Evolutionary conservation across 2,888 invertebrate genomes (phyloP).

Genomic region (Stenichneumon culpator): DNA sequence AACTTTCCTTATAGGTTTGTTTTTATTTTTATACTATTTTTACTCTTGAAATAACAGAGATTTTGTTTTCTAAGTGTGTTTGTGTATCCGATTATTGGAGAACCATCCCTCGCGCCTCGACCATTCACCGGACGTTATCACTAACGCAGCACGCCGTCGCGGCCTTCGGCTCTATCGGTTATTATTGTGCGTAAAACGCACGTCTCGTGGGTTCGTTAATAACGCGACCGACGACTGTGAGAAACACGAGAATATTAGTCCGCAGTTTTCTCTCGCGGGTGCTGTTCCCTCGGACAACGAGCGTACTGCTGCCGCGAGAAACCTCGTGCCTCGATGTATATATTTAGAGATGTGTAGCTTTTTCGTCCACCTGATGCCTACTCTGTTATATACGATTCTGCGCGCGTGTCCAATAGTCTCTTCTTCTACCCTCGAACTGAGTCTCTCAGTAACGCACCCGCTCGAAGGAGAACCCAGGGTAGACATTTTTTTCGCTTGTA

Average conservation of each 20-base stretch:
- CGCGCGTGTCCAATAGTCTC: conserved; percentile 40
- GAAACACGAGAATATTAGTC: conserved; percentile 27
- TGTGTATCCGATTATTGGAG: neutral
- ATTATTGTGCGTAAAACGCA: neutral
- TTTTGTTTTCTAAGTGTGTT: neutral
- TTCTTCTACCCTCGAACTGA: conserved; percentile 21
- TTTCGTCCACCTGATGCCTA: conserved; percentile 69
- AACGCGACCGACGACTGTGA: neutral
- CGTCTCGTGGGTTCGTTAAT: conserved; percentile 4
- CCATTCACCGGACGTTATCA: conserved; percentile 34
- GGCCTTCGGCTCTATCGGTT: neutral
- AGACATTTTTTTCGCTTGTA: neutral
- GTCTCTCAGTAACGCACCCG: conserved; percentile 28
- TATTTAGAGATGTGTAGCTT: conserved; percentile 76
- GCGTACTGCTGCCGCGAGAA: conserved; percentile 61
- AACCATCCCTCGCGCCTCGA: conserved; percentile 9
- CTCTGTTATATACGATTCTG: conserved; percentile 62
- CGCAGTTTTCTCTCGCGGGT: neutral
- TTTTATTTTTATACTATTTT: neutral
- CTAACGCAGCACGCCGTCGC: conserved; percentile 8
- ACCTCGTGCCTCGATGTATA: conserved; percentile 79
- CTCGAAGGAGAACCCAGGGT: neutral
- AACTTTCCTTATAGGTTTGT: neutral
- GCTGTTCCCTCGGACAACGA: conserved; percentile 39
- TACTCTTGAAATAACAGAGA: neutral